Base-by-base conservation (phyloP, 2,797 vertebrate species). In the Urocyon cinereoargenteus region DNA sequence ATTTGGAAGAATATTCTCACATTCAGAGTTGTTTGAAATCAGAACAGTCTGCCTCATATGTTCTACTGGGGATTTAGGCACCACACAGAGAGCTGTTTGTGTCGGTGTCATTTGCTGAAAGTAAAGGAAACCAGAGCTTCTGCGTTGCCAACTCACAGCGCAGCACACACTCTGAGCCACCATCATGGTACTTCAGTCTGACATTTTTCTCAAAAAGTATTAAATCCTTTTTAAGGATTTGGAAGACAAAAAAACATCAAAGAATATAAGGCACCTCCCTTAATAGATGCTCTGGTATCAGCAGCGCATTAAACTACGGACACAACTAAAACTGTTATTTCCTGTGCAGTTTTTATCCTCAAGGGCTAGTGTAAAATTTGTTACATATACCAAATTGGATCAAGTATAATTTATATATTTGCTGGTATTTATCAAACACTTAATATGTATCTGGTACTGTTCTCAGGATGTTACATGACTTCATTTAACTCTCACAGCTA, bases 1-100 rank as follows among this genome's bases (percentile, higher is more conserved):
- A 66, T 86, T 28, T 55, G n/a, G 61, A 95, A 89, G n/a, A 78
- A 78, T 8, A 90, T 68, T 70, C 55, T 83, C 61, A 51, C 64
- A 86, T 22, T 51, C 55, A 87, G 68, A 79, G 51, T 77, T 90
- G 91, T 79, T 70, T 91, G 75, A 96, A 91, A 96, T 90, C 14
- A 72, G 16, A 83, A 66, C 21, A 51, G n/a, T 66, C 2, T 34
- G 75, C 59, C 73, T 73, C 49, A 36, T 61, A 11, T 55, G 70
- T 70, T 87, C 12, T 36, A 51, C 18, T 92, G 49, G 93, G 18
- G 34, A 85, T 70, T 36, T n/a, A 73, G 73, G 12, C 40, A 94
- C 86, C 62, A 57, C 34, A 73, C 22, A 49, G n/a, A 21, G 61
- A 94, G 16, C 31, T 85, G 19, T n/a, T 86, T 75, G 24, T 61